Base-by-base conservation (phyloP, 1,140 invertebrate species). In the Globodera ellingtonae region DNA sequence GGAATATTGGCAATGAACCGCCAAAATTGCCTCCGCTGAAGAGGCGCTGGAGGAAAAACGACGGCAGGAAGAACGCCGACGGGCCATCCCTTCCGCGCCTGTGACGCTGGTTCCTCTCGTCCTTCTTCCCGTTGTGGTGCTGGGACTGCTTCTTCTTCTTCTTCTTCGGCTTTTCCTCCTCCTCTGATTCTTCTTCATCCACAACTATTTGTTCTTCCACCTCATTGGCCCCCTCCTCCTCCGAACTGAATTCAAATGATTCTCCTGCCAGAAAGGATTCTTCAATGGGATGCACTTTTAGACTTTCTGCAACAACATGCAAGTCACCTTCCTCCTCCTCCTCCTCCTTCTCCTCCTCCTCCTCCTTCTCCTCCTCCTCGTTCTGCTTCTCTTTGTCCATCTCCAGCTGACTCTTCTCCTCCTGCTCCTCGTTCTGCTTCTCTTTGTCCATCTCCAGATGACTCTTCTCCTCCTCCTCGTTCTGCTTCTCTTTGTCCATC, bases 171-270 rank as follows among this genome's bases (percentile, higher is more conserved):
- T 48, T 73, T 44, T 35, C 59, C 44, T 46, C 70, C 15, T 72
- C 70, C 50, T 72, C 70, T 7, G 15, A 47, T 21, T 35, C 35
- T 35, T 35, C 35, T 35, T 35, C 35, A 35, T 35, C 35, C 35
- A 35, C 35, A 35, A 35, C 35, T 35, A 35, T 35, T 35, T 35
- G 35, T 35, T 35, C 35, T 35, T 35, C 35, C 35, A 35, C 35
- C 35, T 35, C 35, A 0, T 35, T 35, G 35, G 35, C 35, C 35
- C 35, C 35, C 35, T 35, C 35, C 35, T 72, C 70, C 18, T n/a
- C 70, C n/a, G 24, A 71, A 71, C 70, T 71, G 15, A 71, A 72
- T 24, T 73, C 59, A 73, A 73, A 44, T 48, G 9, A 73, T 73
- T 9, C 59, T 73, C 46, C 44, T 73, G 48, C 13, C 35, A 21